These are phyloP conservation scores for Dallia pectoralis DNA, from an alignment of 2,797 vertebrate genomes.

Conservation along the genomic window DNA sequence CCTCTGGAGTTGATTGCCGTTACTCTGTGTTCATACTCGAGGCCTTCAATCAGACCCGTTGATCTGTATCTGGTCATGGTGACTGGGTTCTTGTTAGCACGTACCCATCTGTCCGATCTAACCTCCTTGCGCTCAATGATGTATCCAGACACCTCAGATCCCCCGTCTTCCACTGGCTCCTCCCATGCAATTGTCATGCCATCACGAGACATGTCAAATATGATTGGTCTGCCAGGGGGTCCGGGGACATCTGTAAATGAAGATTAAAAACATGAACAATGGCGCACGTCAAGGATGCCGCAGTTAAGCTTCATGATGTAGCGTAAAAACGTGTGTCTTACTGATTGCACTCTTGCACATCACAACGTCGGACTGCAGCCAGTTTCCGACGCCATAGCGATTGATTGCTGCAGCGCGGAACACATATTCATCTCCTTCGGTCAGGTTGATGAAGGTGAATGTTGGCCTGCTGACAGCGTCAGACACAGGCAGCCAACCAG, in stretches of 20 bases:
- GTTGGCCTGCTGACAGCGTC: constrained; percentile 90
- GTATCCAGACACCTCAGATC: constrained; percentile 92
- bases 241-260: constrained; percentile 82
- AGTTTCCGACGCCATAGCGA: constrained; percentile 93
- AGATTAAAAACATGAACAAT: not conserved
- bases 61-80: constrained; percentile 99
- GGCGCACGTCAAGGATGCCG: not conserved
- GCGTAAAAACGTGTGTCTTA: constrained; percentile 70
- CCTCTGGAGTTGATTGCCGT: constrained; percentile 94
- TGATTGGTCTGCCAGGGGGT: constrained; percentile 87
- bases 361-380: constrained; percentile 90
- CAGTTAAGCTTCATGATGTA: not conserved
- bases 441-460: constrained; percentile 91
- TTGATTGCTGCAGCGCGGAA: constrained; percentile 96
- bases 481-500: constrained; percentile 94
- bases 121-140: constrained; percentile 98
- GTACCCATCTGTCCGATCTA: constrained; percentile 94
- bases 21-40: constrained; percentile 97
- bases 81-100: constrained; percentile 93
- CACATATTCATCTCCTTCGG: constrained; percentile 92
- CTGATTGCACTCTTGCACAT: constrained; percentile 91
- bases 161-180: constrained; percentile 92
- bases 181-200: constrained; percentile 98
- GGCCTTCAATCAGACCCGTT: constrained; percentile 91
- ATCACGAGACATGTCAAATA: constrained; percentile 94